phyloP scores from a whole-genome alignment of 2,888 invertebrate species.

The Osmoderma eremita region DNA sequence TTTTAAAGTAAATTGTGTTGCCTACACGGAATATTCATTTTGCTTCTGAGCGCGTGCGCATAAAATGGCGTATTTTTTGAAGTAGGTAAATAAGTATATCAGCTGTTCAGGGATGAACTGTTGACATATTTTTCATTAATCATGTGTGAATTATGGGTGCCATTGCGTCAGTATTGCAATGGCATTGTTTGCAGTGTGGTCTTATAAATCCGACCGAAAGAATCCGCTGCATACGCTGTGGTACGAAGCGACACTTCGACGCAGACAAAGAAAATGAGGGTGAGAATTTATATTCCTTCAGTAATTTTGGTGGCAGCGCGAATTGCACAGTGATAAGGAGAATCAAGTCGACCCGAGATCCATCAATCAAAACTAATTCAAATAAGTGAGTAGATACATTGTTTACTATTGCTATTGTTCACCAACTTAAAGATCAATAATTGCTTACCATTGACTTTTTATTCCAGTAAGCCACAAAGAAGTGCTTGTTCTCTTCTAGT shows the following conservation, averaged over 20 bases:
- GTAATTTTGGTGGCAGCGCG: constrained; percentile 54
- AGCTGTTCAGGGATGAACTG: constrained; percentile 47
- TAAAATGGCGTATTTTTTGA: constrained; percentile 48
- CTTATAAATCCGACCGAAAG: constrained; percentile 90
- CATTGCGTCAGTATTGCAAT: constrained; percentile 93
- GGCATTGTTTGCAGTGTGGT: constrained; percentile 89
- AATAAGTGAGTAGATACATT: constrained; percentile 45
- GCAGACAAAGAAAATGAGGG: constrained; percentile 56
- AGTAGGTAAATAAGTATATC: constrained; percentile 46
- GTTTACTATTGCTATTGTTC: constrained; percentile 28
- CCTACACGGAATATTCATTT: constrained; percentile 8
- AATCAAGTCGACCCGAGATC: constrained; percentile 50
- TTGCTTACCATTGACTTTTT: constrained; percentile 48
- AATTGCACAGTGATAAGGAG: constrained; percentile 61
- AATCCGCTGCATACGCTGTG: constrained; percentile 85
- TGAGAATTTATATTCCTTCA: constrained; percentile 48
- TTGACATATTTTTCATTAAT: constrained; percentile 51
- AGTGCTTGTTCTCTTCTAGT: constrained; percentile 54
- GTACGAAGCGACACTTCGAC: constrained; percentile 69
- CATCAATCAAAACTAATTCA: constrained; percentile 44
- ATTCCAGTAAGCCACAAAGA: constrained; percentile 47
- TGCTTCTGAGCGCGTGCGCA: constrained; percentile 24
- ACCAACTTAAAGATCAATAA: constrained; percentile 53
- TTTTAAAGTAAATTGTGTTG: constrained; percentile 13
- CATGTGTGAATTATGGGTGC: constrained; percentile 82